Base-by-base conservation (phyloP, 2,113 vertebrate species). In the Pygoscelis adeliae region DNA sequence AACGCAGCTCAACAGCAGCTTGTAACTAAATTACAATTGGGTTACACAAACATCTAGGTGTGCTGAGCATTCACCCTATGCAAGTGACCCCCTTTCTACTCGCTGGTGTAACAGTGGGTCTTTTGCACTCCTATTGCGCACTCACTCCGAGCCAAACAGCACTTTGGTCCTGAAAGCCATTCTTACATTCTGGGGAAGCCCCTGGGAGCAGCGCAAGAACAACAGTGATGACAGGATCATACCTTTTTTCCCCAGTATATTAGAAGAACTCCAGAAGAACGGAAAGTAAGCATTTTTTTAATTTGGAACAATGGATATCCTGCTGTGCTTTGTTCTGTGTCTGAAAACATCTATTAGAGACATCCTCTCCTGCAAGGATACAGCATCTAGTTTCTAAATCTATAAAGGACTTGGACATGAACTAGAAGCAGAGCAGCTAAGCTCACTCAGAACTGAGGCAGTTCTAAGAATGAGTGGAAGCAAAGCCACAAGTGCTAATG, bases 301-400 rank as follows among this genome's bases (percentile, higher is more conserved):
- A 3, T 69, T 34, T 63, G 5, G 32, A 96, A 94, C 80, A 95
- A 83, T 23, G 29, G 26, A 69, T 56, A 96, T 91, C 80, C 87
- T 92, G 83, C 80, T 32, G 19, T n/a, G 66, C 66, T 90, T 80
- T 90, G 56, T 76, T 63, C 52, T 30, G 30, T 15, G 30, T 47
- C 50, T 69, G 38, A 21, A 90, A 83, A 59, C 1, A 8, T 50
- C 88, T 29, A 26, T 11, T n/a, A 63, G 62, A 87, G 15, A 32
- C 53, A 73, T 55, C 62, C 67, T 61, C 58, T 65, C 63, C 87
- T 12, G 3, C 21, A 36, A 92, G 36, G 11, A 65, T 1, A 0
- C 52, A 86, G 32, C 44, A 36, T 47, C 56, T 34, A 66, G 23
- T 34, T 77, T 88, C 27, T 53, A 29, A 65, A 82, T 18, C 88